Conservation (phyloP, 2,797 vertebrate genomes). For the Lacerta agilis region DNA sequence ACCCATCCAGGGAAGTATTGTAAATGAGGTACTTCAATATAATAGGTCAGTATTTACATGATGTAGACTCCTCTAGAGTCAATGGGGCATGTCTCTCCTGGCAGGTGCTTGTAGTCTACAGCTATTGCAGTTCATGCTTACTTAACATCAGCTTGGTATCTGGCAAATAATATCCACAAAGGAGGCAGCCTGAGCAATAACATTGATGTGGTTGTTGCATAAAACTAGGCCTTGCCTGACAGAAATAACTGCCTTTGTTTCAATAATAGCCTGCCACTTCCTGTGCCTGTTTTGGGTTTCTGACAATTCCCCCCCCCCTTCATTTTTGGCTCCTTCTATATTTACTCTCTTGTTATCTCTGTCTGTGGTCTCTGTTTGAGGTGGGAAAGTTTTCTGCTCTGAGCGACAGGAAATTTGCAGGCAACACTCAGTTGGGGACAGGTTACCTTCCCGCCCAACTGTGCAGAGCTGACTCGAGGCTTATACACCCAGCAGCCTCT, state of each 20-base stretch:
- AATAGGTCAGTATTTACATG: fast-evolving
- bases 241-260: conserved; percentile 30
- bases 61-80: background rate
- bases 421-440: background rate
- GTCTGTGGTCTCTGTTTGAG: conserved; percentile 24
- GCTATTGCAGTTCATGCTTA: background rate
- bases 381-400: background rate
- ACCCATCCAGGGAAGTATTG: too few species aligned
- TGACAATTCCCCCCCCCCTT: background rate
- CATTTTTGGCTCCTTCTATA: conserved; percentile 8
- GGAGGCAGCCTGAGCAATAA: background rate
- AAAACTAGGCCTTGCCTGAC: background rate
- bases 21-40: fast-evolving
- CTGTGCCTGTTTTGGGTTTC: background rate
- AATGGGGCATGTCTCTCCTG: background rate
- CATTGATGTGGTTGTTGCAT: background rate
- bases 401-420: conserved; percentile 31
- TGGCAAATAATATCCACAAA: background rate
- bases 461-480: background rate
- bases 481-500: background rate
- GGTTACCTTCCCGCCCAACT: background rate
- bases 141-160: background rate
- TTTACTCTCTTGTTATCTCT: background rate
- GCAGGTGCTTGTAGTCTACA: background rate
- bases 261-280: conserved; percentile 10